phyloP scores from a whole-genome alignment of 2,888 invertebrate species.

The Rambutsinella grinnellia region DNA sequence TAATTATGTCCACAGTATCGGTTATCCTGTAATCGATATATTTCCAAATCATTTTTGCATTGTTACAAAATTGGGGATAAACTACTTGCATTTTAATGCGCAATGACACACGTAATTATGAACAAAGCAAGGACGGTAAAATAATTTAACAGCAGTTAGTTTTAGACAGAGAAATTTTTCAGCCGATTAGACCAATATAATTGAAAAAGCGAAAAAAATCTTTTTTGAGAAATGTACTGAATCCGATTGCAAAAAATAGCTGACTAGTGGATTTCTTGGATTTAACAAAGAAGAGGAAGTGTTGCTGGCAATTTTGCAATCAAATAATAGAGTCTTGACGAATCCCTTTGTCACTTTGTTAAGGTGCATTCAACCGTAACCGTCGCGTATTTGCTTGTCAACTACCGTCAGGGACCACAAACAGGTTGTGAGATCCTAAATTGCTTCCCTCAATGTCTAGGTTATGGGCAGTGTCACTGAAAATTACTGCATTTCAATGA shows the following conservation, averaged over 20 bases:
- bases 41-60: too few species aligned
- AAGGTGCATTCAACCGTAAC: slow-evolving; percentile 22
- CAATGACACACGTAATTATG: not conserved
- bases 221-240: not conserved
- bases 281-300: not conserved
- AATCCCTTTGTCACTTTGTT: slow-evolving; percentile 7
- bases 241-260: not conserved
- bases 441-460: not conserved
- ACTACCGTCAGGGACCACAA: too few species aligned
- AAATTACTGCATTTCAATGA: not conserved
- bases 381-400: too few species aligned
- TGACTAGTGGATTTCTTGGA: not conserved
- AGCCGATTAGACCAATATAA: not conserved
- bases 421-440: too few species aligned
- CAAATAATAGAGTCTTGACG: not conserved
- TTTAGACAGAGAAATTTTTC: not conserved
- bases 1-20: too few species aligned
- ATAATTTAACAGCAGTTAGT: not conserved
- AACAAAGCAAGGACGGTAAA: not conserved
- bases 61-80: too few species aligned
- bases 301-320: not conserved
- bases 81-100: not conserved
- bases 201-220: not conserved
- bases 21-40: too few species aligned
- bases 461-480: not conserved